Evolutionary conservation across 2,888 invertebrate species (phyloP), one percentile per base, ranked within the genome.

Genomic region (Tinea semifulvella): DNA sequence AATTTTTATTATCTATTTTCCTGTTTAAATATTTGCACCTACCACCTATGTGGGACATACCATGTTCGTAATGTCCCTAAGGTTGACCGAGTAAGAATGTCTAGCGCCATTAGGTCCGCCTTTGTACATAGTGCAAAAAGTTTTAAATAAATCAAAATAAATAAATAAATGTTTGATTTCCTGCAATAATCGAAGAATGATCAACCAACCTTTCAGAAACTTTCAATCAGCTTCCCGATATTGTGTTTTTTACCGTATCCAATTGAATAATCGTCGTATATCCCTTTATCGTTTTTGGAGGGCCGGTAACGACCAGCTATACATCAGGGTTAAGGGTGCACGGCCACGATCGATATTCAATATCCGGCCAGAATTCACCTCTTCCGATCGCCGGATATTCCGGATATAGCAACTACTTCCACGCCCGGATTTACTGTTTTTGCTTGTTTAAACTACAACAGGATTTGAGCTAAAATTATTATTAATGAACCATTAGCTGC

Each of bases 301-400:
- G 68, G 65, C 60, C 63, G 57, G 67, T 67, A 66, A 69, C 70
- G 65, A 68, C 60, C 58, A 58, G 47, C 66, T 62, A 71, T 76
- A 76, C 69, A 68, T 76, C 74, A 75, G 71, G 68, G 75, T 71
- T 76, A 74, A 74, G 79, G 73, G 75, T 68, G 19, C 42, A 20
- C 26, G 26, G 13, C 62, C 65, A 54, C 73, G 77, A 76, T 80
- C 79, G 76, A 79, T 79, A 79, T 77, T 77, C 77, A 79, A 80
- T 80, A 79, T 79, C 79, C 79, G 77, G 68, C 52, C 59, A 65
- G 66, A 69, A 75, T 77, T 76, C 72, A 68, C 65, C 66, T 71
- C 71, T 77, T 79, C 77, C 79, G 70, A 69, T 67, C 63, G 53
- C 66, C 74, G 72, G 75, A 62, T 60, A 54, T 57, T 40, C 44